Evolutionary conservation across 2,797 vertebrate species (phyloP), one percentile per base, ranked within the genome.

Genomic region (Acrocephalus scirpaceus): DNA sequence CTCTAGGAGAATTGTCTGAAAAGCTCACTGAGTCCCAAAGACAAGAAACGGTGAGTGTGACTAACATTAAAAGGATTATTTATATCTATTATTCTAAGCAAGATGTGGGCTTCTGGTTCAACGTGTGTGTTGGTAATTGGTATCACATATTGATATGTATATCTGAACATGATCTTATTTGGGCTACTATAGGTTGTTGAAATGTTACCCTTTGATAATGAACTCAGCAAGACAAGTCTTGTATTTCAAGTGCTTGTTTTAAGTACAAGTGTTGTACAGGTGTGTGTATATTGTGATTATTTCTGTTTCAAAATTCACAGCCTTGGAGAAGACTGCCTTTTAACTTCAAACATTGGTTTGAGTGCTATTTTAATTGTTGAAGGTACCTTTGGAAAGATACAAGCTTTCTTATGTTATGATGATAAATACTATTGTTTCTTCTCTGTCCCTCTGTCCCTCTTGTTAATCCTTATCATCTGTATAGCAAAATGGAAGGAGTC

Each of bases 1-100:
- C 98, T 66, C 97, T 99, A 96, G 98, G 99, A 96, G 98, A 97
- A 88, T 96, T 99, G 89, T 97, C 98, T 38, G 98, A 97, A 61
- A 98, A 98, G 82, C 75, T 99, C 88, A 94, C 96, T 21, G 94
- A 98, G 82, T 97, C 98, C 32, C 98, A 98, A 92, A 98, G 95
- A 87, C 98, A 98, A 93, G 98, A 98, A 94, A 97, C 96, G 38
- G 99, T 99, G 94, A 99, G 99, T 98, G 73, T 76, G 53, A 65
- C 13, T 86, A 23, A 85, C 9, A 20, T 58, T 83, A 86, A 61
- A 92, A 80, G 21, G 40, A 64, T 56, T 17, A 56, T 53, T 51
- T 95, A 44, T 92, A 13, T 38, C 57, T 78, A 40, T 4, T 65
- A 45, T 57, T 51, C 57, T 57, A 40, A 60, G 27, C 45, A 58